Conservation (phyloP, 2,113 vertebrate species). For the Ctenomys sociabilis region DNA sequence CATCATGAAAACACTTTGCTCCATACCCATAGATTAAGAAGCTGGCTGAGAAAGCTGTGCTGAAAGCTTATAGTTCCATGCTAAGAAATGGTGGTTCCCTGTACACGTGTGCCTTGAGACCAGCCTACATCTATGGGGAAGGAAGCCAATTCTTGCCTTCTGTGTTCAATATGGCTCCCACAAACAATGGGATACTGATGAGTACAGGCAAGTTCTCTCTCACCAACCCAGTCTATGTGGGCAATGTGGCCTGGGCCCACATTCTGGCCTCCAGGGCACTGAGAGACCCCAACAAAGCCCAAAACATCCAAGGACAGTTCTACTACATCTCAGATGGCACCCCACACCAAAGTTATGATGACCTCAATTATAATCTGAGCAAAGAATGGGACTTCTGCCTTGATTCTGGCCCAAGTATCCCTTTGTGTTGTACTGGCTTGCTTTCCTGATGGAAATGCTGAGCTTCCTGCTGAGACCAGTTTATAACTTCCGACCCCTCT, state of each 20-base stretch:
- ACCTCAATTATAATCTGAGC: slow-evolving; percentile 90
- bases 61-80: slow-evolving; percentile 83
- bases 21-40: slow-evolving; percentile 92
- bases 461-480: slow-evolving; percentile 90
- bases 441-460: slow-evolving; percentile 89
- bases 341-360: slow-evolving; percentile 92
- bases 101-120: slow-evolving; percentile 91
- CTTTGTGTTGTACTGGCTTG: slow-evolving; percentile 89
- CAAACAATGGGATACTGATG: slow-evolving; percentile 82
- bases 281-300: slow-evolving; percentile 84
- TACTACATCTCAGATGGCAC: slow-evolving; percentile 96
- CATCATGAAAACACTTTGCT: slow-evolving; percentile 78
- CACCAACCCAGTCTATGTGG: slow-evolving; percentile 95
- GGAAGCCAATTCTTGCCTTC: slow-evolving; percentile 87
- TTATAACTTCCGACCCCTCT: slow-evolving; percentile 83
- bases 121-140: slow-evolving; percentile 95
- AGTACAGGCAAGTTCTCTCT: slow-evolving; percentile 85
- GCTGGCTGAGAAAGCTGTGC: slow-evolving; percentile 91
- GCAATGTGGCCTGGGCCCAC: slow-evolving; percentile 92
- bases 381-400: slow-evolving; percentile 89
- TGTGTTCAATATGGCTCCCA: slow-evolving; percentile 83
- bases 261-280: slow-evolving; percentile 89
- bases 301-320: slow-evolving; percentile 88
- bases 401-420: slow-evolving; percentile 84
- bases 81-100: slow-evolving; percentile 84